phyloP scores from a whole-genome alignment of 1,140 invertebrate species.

The Cotesia glomerata region DNA sequence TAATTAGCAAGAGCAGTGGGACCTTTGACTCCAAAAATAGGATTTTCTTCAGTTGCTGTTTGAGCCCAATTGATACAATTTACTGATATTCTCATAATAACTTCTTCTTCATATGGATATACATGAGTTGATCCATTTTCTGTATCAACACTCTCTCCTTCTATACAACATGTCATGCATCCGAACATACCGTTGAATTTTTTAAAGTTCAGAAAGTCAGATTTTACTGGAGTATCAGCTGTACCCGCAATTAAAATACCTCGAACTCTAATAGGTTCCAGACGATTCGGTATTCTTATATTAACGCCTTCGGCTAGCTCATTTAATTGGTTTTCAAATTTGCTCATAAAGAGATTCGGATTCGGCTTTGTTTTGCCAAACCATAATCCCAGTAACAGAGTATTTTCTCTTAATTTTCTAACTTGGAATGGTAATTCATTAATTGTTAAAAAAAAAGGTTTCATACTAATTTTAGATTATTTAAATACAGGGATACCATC shows the following conservation, averaged over 20 bases:
- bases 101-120: constrained; percentile 13
- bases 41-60: background rate
- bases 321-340: background rate
- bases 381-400: constrained; percentile 9
- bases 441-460: constrained; percentile 35
- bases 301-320: background rate
- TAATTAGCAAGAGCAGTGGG: constrained; percentile 12
- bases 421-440: constrained; percentile 43
- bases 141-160: background rate
- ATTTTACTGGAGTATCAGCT: constrained; percentile 32
- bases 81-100: background rate
- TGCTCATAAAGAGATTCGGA: constrained; percentile 9
- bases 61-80: background rate
- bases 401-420: constrained; percentile 22
- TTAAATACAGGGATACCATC: constrained; percentile 21
- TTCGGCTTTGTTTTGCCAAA: constrained; percentile 23
- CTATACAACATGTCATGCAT: constrained; percentile 27
- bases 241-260: constrained; percentile 33
- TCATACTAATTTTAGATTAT: constrained; percentile 12
- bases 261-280: constrained; percentile 19
- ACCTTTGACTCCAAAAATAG: constrained; percentile 23
- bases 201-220: constrained; percentile 30
- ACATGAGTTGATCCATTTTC: constrained; percentile 8
- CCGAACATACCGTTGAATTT: constrained; percentile 28
- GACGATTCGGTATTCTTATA: background rate